phyloP scores from a whole-genome alignment of 2,113 vertebrate species.

The Proteles cristata region DNA sequence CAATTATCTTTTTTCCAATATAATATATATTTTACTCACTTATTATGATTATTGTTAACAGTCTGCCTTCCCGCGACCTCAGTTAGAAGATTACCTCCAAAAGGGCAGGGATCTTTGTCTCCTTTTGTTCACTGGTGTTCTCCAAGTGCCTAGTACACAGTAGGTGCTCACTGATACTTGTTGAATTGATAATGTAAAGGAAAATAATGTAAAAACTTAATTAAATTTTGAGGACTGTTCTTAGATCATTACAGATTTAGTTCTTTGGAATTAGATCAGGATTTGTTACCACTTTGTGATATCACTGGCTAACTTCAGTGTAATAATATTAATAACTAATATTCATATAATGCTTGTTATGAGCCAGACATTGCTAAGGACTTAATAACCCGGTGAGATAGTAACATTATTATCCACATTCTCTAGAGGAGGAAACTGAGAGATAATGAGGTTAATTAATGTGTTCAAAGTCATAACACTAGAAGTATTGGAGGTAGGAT shows the following conservation, averaged over 20 bases:
- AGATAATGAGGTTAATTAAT: neutral
- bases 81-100: neutral
- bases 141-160: neutral
- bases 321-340: neutral
- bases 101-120: neutral
- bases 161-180: neutral
- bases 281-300: neutral
- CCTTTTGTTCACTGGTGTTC: neutral
- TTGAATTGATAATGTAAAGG: neutral
- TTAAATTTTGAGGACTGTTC: neutral
- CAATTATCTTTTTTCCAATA: neutral
- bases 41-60: neutral
- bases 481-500: neutral
- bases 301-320: neutral
- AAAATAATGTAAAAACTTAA: neutral
- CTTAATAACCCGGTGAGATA: neutral
- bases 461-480: neutral
- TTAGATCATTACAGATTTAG: neutral
- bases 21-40: neutral
- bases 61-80: neutral
- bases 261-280: neutral
- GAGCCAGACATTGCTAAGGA: neutral
- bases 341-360: neutral
- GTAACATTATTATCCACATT: neutral
- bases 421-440: neutral